phyloP scores from a whole-genome alignment of 2,113 vertebrate species.

The Zosterops pallidus region DNA sequence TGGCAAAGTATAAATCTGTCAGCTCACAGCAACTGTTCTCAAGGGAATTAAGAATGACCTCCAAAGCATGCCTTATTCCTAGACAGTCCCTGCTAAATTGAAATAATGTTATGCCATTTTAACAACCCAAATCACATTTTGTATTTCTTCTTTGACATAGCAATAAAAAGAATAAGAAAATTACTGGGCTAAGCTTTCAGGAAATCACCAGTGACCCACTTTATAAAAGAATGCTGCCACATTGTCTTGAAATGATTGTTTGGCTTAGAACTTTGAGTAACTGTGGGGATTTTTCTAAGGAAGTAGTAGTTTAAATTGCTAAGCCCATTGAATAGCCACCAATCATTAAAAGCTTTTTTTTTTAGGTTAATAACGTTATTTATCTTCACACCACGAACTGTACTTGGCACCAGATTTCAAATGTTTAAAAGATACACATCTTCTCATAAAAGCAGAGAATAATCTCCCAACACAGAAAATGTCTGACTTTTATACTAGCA shows the following conservation, averaged over 20 bases:
- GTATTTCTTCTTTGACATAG: not conserved
- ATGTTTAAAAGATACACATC: slow-evolving; percentile 5
- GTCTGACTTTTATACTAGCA: not conserved
- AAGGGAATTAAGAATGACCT: not conserved
- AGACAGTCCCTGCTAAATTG: not conserved
- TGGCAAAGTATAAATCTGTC: not conserved
- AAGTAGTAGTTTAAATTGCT: not conserved
- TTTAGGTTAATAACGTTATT: slow-evolving; percentile 12
- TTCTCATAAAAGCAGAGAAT: slow-evolving; percentile 4
- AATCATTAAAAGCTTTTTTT: slow-evolving; percentile 1
- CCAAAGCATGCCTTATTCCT: not conserved
- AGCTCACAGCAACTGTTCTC: not conserved
- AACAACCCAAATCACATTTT: not conserved
- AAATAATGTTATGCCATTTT: not conserved
- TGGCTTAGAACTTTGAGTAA: not conserved
- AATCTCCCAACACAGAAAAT: not conserved
- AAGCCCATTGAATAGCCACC: not conserved
- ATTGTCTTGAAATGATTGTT: slow-evolving; percentile 7
- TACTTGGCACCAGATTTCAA: slow-evolving; percentile 3
- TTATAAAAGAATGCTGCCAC: not conserved
- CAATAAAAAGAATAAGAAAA: not conserved
- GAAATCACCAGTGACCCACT: slow-evolving; percentile 9
- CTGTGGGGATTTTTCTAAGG: not conserved
- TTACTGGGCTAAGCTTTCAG: not conserved
- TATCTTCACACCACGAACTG: not conserved